Evolutionary conservation across 2,888 invertebrate species (phyloP).

Genomic region (Trachelus troglodyta): DNA sequence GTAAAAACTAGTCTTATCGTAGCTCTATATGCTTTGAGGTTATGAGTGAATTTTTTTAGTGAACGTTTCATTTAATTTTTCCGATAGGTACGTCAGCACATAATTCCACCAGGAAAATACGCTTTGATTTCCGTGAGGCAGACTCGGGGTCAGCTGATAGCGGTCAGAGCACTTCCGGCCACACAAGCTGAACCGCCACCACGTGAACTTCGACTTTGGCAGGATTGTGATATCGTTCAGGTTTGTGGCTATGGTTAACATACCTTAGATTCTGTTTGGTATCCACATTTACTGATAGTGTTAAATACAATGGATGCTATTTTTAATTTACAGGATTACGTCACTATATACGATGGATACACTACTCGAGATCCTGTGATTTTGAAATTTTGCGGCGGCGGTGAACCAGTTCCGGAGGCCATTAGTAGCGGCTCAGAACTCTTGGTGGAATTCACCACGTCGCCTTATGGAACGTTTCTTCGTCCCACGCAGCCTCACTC

Average conservation of each 20-base stretch:
- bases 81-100: conserved; percentile 72
- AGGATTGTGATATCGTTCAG: conserved; percentile 86
- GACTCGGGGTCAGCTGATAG: conserved; percentile 85
- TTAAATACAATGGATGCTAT: not conserved
- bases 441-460: conserved; percentile 89
- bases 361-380: conserved; percentile 89
- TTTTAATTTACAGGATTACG: conserved; percentile 75
- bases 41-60: not conserved
- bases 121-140: conserved; percentile 88
- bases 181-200: conserved; percentile 71
- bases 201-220: conserved; percentile 73
- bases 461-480: conserved; percentile 89
- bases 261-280: not conserved
- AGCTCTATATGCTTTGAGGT: not conserved
- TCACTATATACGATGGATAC: conserved; percentile 89
- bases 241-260: conserved; percentile 52
- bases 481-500: conserved; percentile 82
- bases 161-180: conserved; percentile 82
- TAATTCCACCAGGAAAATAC: conserved; percentile 87
- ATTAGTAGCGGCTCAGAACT: conserved; percentile 89
- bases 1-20: not conserved
- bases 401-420: conserved; percentile 86
- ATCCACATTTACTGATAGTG: not conserved
- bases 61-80: not conserved
- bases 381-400: conserved; percentile 90